Evolutionary conservation across 2,888 invertebrate species (phyloP), one percentile per base, ranked within the genome.

Genomic region (Cosmopolites sordidus): DNA sequence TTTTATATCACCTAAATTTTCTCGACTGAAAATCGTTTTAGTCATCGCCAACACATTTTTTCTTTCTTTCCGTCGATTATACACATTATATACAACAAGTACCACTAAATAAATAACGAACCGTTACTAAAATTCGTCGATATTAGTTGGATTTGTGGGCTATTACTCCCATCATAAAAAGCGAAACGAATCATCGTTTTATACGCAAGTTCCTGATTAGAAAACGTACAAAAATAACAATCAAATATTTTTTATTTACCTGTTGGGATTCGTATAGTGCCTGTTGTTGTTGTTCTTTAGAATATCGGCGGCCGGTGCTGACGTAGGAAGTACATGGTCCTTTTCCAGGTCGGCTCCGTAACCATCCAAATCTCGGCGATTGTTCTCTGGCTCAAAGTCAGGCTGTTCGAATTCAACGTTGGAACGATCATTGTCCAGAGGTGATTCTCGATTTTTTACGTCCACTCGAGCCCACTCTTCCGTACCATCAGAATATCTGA

Each of bases 221-320:
- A 3, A 8, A 22, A 22, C 8, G 4, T 3, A 22, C 8, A 22
- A 22, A 22, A 5, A 22, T 22, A 22, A 8, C 3, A 22, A 22
- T n/a, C n/a, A 22, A n/a, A 37, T 37, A 12, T 37, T 8, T 16
- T 29, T 14, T 2, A 39, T 17, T 38, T 12, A 57, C 18, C 80
- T 73, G 69, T 80, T 85, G 18, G 86, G 86, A 76, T 87, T 87
- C 61, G 84, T 84, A 72, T 86, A 85, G 51, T 86, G 82, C 58
- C 84, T 84, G 71, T 87, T 86, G 73, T 83, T 85, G 73, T 86
- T 84, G 68, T 86, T 84, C 74, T 87, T 86, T 68, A 86, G 77
- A 64, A 87, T 86, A 73, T 86, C 86, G n/a, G 86, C 86, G 65
- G 86, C 86, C 54, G 86, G 86, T 48, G 86, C 86, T 53, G 85